Conservation (phyloP, 2,797 vertebrate genomes). For the Coregonus ussuriensis region DNA sequence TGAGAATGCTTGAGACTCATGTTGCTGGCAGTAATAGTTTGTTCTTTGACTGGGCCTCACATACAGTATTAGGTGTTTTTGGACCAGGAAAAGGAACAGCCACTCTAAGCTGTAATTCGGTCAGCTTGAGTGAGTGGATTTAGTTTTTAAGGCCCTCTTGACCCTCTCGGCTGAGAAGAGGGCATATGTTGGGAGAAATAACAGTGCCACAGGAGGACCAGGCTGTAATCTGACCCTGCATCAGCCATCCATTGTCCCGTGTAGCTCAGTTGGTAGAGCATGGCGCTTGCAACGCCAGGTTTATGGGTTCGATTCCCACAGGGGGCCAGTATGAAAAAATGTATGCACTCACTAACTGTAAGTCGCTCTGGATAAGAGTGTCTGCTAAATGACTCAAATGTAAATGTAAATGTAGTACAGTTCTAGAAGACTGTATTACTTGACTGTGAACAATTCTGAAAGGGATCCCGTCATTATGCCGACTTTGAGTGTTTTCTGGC, state of each 20-base stretch:
- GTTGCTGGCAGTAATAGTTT: background rate
- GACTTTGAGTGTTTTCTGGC: background rate
- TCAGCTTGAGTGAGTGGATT: background rate
- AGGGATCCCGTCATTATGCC: background rate
- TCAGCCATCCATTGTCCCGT: conserved; percentile 13
- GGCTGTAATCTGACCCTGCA: background rate
- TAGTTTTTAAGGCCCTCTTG: background rate
- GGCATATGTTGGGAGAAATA: conserved; percentile 2
- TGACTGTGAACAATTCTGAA: background rate
- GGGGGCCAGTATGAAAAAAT: too few species aligned
- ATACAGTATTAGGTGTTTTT: background rate
- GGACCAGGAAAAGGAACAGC: background rate
- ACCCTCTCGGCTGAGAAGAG: background rate
- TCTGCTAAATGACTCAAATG: too few species aligned
- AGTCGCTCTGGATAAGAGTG: too few species aligned
- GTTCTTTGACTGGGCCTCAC: background rate
- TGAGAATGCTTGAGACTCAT: background rate
- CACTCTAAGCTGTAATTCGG: background rate
- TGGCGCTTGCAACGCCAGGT: too few species aligned
- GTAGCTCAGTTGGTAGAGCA: too few species aligned
- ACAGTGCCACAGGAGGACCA: background rate
- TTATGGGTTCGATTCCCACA: too few species aligned
- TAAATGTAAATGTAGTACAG: background rate
- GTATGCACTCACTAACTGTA: too few species aligned
- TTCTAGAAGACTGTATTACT: background rate